These are phyloP conservation scores for Drosophila greeni DNA, from an alignment of 2,888 invertebrate genomes.

Conservation along the genomic window DNA sequence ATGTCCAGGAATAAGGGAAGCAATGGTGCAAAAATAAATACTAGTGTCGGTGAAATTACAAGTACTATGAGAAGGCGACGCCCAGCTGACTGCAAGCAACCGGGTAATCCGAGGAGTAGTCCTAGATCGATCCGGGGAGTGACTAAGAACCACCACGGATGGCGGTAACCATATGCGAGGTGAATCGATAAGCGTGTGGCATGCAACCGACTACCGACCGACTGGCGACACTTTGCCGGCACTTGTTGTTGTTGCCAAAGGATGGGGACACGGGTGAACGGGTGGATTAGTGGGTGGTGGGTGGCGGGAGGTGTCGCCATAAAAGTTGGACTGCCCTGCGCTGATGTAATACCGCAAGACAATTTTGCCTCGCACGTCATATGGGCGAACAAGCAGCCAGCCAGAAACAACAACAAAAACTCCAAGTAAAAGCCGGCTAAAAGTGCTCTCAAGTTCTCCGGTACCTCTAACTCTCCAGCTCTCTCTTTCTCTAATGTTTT, in stretches of 20 bases:
- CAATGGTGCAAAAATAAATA: neutral
- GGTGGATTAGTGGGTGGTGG: conserved; percentile 13
- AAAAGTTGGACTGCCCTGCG: conserved; percentile 63
- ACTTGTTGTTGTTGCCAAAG: conserved; percentile 38
- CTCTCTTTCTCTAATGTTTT: neutral
- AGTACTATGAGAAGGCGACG: conserved; percentile 26
- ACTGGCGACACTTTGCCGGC: conserved; percentile 60
- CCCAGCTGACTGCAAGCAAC: conserved; percentile 57
- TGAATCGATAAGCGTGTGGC: conserved; percentile 62
- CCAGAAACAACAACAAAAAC: conserved; percentile 42
- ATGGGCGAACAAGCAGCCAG: conserved; percentile 39
- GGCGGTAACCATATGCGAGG: conserved; percentile 41
- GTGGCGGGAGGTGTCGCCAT: conserved; percentile 50
- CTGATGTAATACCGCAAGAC: conserved; percentile 73
- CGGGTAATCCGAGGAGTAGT: conserved; percentile 7
- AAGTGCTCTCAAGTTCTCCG: conserved; percentile 14
- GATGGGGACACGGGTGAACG: conserved; percentile 1
- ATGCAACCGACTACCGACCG: conserved; percentile 41
- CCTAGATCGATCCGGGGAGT: conserved; percentile 32
- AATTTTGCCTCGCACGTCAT: conserved; percentile 66
- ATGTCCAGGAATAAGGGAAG: no score
- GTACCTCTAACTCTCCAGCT: conserved; percentile 11
- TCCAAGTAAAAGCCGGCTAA: conserved; percentile 60
- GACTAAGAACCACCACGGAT: conserved; percentile 47
- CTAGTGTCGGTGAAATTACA: neutral